phyloP scores from a whole-genome alignment of 2,888 invertebrate genomes.

The Tanytarsus gracilentus region DNA sequence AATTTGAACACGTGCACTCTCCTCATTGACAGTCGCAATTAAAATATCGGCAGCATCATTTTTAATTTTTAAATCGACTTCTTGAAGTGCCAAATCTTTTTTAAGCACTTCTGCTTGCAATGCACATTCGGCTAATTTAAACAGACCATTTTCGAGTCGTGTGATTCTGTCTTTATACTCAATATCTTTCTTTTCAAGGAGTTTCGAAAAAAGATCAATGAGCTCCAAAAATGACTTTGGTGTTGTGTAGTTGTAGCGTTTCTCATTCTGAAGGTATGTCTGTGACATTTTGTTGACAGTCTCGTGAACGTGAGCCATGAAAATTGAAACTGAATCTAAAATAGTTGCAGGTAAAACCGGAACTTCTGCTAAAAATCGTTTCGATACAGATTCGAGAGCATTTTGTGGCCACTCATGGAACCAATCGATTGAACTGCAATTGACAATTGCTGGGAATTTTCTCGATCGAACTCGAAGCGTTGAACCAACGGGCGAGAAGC shows the following conservation, averaged over 20 bases:
- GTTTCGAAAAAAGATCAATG: slow-evolving; percentile 81
- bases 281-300: slow-evolving; percentile 86
- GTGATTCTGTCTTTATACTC: slow-evolving; percentile 80
- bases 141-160: slow-evolving; percentile 84
- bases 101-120: slow-evolving; percentile 89
- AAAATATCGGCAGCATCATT: slow-evolving; percentile 92
- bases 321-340: slow-evolving; percentile 76
- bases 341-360: slow-evolving; percentile 69
- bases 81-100: slow-evolving; percentile 84
- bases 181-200: slow-evolving; percentile 72
- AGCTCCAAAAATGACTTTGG: slow-evolving; percentile 95
- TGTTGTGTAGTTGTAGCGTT: slow-evolving; percentile 93
- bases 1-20: slow-evolving; percentile 87
- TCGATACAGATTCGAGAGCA: slow-evolving; percentile 84
- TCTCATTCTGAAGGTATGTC: slow-evolving; percentile 77
- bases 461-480: slow-evolving; percentile 84
- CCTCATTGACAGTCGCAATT: slow-evolving; percentile 87
- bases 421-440: slow-evolving; percentile 94
- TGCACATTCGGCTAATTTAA: slow-evolving; percentile 81
- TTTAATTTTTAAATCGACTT: slow-evolving; percentile 85
- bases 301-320: slow-evolving; percentile 92
- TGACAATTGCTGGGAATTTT: slow-evolving; percentile 93
- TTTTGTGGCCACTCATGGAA: slow-evolving; percentile 99
- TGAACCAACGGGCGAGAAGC: slow-evolving; percentile 94
- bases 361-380: slow-evolving; percentile 68